Evolutionary conservation across 2,888 invertebrate genomes (phyloP).

Genomic region (Drosophila setosimentum): DNA sequence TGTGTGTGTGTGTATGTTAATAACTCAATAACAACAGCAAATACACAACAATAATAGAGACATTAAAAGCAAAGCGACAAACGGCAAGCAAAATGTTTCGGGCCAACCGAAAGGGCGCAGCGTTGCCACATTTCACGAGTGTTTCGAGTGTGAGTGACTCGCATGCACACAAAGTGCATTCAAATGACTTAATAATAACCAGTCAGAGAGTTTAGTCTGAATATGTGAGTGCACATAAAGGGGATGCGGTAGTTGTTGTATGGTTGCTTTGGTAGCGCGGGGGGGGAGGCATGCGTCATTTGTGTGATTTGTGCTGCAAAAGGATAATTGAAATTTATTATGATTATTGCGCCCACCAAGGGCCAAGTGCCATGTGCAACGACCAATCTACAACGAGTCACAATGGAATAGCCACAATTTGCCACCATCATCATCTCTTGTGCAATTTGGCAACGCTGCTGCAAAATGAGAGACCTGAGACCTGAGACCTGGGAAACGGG

Average conservation of each 20-base stretch:
- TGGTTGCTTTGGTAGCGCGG: no score
- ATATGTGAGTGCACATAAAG: constrained; percentile 39
- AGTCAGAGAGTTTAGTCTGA: constrained; percentile 2
- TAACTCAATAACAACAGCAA: constrained; percentile 77
- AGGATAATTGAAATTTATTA: constrained; percentile 85
- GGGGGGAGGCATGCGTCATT: neutral
- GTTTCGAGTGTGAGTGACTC: constrained; percentile 13
- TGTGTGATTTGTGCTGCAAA: constrained; percentile 68
- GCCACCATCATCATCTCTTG: constrained; percentile 3
- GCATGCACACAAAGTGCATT: constrained; percentile 66
- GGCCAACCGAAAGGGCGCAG: constrained; percentile 45
- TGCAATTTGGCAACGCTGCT: constrained; percentile 75
- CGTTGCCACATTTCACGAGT: constrained; percentile 56
- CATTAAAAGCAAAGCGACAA: constrained; percentile 73
- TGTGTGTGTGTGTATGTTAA: constrained; percentile 61
- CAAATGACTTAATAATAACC: constrained; percentile 80
- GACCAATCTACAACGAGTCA: constrained; percentile 7
- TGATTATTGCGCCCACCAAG: constrained; percentile 81
- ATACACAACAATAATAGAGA: constrained; percentile 77
- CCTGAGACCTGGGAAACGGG: constrained; percentile 65
- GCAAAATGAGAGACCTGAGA: constrained; percentile 21
- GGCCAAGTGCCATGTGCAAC: constrained; percentile 56
- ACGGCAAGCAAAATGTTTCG: constrained; percentile 57
- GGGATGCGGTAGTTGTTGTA: neutral
- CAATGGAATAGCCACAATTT: neutral